These are phyloP conservation scores for Hyles vespertilio DNA, from an alignment of 1,140 invertebrate genomes.

Conservation along the genomic window DNA sequence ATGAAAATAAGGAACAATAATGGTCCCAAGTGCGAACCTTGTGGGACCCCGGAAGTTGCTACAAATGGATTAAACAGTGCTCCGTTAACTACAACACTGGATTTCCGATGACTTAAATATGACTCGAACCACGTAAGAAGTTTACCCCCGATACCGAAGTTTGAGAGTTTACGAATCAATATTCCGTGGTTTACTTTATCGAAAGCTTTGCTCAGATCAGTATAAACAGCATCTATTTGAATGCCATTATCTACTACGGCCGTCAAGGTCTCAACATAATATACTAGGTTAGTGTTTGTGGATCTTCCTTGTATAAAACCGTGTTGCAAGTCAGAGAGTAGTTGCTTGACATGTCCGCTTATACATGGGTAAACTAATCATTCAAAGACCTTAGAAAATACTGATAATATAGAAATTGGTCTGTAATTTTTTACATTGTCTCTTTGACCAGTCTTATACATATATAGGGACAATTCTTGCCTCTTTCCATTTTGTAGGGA, in stretches of 20 bases:
- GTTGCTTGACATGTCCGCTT: no score
- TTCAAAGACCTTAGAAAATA: no score
- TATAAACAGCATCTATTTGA: constrained; percentile 8
- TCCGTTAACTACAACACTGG: background rate
- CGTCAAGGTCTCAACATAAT: no score
- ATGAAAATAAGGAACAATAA: constrained; percentile 12
- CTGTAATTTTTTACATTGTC: no score
- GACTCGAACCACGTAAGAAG: constrained; percentile 8
- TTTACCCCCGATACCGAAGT: constrained; percentile 3
- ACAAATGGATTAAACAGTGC: background rate
- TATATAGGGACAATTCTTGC: constrained; percentile 24
- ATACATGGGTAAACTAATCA: no score
- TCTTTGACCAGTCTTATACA: constrained; percentile 4
- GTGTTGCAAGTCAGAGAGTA: no score
- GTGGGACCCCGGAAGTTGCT: constrained; percentile 8
- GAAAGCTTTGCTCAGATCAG: constrained; percentile 8
- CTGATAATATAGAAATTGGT: no score
- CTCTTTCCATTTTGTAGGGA: constrained; percentile 22
- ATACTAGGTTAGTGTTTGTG: no score
- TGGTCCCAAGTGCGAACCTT: constrained; percentile 13
- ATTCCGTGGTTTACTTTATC: constrained; percentile 11
- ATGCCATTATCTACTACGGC: constrained; percentile 2
- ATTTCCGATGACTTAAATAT: background rate
- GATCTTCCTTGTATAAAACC: no score
- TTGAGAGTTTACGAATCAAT: constrained; percentile 8